Evolutionary conservation across 2,888 invertebrate genomes (phyloP).

Genomic region (Isoperla grammatica): DNA sequence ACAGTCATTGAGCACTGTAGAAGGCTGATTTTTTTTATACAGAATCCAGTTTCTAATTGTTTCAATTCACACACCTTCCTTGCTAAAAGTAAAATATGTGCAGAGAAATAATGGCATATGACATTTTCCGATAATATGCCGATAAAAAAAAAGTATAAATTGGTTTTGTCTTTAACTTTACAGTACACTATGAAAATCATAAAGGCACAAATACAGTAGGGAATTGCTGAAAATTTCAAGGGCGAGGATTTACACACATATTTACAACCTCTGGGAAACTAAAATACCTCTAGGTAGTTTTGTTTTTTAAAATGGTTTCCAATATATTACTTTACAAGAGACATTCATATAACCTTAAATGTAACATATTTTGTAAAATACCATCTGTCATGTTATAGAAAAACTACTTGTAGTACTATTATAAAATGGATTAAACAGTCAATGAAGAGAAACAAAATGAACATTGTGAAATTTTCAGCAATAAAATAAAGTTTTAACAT

Average conservation of each 20-base stretch:
- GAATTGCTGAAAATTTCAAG: conserved; percentile 24
- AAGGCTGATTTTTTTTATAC: not conserved
- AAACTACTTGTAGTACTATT: not conserved
- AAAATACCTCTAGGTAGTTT: too few species aligned
- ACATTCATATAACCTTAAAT: too few species aligned
- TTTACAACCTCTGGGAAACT: not conserved
- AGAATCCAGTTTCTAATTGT: not conserved
- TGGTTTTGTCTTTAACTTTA: conserved; percentile 15
- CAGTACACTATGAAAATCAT: conserved; percentile 27
- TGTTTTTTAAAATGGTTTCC: too few species aligned
- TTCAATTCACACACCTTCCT: conserved; percentile 2
- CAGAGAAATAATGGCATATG: conserved; percentile 23
- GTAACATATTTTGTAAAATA: not conserved
- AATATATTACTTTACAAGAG: too few species aligned
- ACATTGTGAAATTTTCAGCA: conserved; percentile 26
- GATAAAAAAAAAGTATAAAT: not conserved
- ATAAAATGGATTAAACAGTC: not conserved
- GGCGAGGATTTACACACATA: too few species aligned
- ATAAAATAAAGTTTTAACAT: conserved; percentile 22
- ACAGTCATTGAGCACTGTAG: conserved; percentile 18
- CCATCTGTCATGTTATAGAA: not conserved
- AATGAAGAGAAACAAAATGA: not conserved
- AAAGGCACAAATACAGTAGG: conserved; percentile 27
- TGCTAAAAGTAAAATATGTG: not conserved
- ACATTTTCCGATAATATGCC: conserved; percentile 21